A percentile compares a stretch with the other conserved stretches of the same genome.
Conservation (phyloP, 1,140 invertebrate species). For the Cryptotermes secundus region DNA sequence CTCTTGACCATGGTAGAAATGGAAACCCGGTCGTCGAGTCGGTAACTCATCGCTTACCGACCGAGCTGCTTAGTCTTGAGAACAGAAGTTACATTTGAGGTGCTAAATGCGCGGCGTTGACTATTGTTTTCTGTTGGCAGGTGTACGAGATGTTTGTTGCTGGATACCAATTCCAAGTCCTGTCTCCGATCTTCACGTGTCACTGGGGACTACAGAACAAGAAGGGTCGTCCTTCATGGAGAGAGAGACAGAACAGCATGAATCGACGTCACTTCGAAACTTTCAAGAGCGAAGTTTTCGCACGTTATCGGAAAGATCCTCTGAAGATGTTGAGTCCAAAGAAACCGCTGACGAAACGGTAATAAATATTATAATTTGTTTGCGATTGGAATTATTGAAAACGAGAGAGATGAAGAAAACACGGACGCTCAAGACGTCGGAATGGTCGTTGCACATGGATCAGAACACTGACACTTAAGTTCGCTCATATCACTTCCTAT, state of each 20-base stretch:
- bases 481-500: too few relatives aligned
- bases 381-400: too few relatives aligned
- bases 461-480: too few relatives aligned
- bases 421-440: too few relatives aligned
- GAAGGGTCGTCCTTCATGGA: conserved; percentile 73
- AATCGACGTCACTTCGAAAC: conserved; percentile 79
- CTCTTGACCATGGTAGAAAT: too few relatives aligned
- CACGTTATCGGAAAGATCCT: conserved; percentile 70
- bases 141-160: conserved; percentile 92
- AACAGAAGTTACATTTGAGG: too few relatives aligned
- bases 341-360: neutral
- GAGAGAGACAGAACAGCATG: conserved; percentile 79
- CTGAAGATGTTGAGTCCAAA: conserved; percentile 54
- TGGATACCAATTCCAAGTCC: conserved; percentile 84
- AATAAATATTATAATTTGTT: neutral
- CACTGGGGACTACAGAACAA: conserved; percentile 86
- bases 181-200: conserved; percentile 86
- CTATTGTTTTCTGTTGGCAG: conserved; percentile 62
- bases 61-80: too few relatives aligned
- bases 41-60: too few relatives aligned
- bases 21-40: too few relatives aligned
- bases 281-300: conserved; percentile 82
- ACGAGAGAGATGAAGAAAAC: too few relatives aligned
- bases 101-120: too few relatives aligned
- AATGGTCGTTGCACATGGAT: too few relatives aligned